Evolutionary conservation across 2,113 vertebrate genomes (phyloP).

Genomic region (Ammodytes marinus): DNA sequence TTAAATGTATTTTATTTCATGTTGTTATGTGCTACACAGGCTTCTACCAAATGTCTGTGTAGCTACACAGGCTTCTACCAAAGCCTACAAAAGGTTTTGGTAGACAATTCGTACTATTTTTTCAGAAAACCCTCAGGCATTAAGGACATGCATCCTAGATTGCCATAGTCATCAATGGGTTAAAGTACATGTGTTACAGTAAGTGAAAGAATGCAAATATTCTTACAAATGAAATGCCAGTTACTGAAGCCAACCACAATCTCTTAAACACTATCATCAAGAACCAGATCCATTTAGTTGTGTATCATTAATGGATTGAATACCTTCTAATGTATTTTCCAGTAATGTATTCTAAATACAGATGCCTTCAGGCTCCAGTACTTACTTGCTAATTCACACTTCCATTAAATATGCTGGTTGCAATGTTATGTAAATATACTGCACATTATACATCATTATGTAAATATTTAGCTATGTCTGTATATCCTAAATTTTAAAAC

Average conservation of each 20-base stretch:
- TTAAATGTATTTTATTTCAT: no score
- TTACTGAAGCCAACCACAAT: not conserved
- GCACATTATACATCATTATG: not conserved
- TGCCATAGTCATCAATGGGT: no score
- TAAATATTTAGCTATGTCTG: not conserved
- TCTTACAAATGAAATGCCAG: not conserved
- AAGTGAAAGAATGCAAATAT: not conserved
- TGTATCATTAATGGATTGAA: not conserved
- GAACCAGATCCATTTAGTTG: not conserved
- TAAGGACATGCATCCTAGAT: no score
- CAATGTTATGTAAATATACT: not conserved
- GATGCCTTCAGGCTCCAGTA: not conserved
- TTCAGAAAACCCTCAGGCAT: no score
- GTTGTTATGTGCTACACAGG: no score
- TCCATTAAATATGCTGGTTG: no score
- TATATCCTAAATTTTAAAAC: not conserved
- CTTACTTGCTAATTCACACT: not conserved
- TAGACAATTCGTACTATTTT: no score
- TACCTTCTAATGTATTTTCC: not conserved
- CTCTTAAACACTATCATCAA: not conserved
- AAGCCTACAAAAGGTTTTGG: no score
- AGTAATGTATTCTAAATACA: not conserved
- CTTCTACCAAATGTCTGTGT: no score
- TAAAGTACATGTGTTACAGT: not conserved
- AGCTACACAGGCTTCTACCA: no score